A percentile compares a stretch with the other conserved stretches of the same genome.
Evolutionary conservation across 2,888 invertebrate genomes (phyloP).

Genomic region (Ditylenchus weischeri): DNA sequence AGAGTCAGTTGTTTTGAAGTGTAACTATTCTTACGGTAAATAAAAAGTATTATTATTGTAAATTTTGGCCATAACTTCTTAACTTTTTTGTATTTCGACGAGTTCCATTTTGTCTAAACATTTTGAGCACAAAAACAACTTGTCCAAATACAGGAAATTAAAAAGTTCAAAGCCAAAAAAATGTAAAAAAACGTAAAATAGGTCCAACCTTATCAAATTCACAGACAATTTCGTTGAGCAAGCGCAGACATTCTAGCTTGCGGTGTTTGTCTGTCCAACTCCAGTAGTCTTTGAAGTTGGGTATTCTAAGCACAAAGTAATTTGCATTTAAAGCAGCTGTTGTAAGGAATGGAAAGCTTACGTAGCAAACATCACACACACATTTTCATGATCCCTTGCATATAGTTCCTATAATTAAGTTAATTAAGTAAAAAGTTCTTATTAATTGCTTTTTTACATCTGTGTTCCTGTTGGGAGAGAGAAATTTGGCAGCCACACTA

Average conservation of each 20-base stretch:
- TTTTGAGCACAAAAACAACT: not conserved
- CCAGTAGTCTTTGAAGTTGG: conserved; percentile 72
- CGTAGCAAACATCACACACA: conserved; percentile 90
- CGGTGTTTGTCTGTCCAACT: conserved; percentile 76
- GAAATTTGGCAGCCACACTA: conserved; percentile 89
- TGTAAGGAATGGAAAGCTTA: too few relatives aligned
- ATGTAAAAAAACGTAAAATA: not conserved
- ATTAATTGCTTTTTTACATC: conserved; percentile 63
- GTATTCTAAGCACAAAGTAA: conserved; percentile 69
- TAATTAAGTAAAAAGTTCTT: not conserved
- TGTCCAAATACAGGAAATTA: not conserved
- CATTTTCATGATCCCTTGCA: conserved; percentile 85
- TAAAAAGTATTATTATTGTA: too few relatives aligned
- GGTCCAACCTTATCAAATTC: conserved; percentile 85
- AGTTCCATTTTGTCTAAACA: too few relatives aligned
- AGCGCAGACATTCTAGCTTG: conserved; percentile 84
- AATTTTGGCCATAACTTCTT: too few relatives aligned
- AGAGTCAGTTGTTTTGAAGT: too few relatives aligned
- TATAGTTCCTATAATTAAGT: conserved; percentile 75
- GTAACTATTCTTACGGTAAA: too few relatives aligned
- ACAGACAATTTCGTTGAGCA: conserved; percentile 94
- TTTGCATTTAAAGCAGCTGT: too few relatives aligned
- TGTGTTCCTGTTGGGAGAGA: conserved; percentile 70
- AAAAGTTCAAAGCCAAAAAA: not conserved
- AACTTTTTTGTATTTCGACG: too few relatives aligned